Conservation (phyloP, 2,797 vertebrate species). For the Takifugu rubripes region DNA sequence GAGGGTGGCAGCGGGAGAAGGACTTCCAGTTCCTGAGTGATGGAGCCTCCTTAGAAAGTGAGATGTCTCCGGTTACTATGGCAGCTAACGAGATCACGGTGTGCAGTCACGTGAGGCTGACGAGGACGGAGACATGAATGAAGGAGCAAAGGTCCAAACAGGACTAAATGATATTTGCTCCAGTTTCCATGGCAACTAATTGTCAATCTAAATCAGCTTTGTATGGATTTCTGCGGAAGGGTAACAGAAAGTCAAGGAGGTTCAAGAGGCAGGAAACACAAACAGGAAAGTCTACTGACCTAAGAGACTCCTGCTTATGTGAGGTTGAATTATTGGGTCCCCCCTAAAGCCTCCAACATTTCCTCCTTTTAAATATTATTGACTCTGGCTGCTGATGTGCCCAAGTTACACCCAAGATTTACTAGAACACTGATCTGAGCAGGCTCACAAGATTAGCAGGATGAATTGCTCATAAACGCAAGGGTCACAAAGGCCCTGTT, state of each 20-base stretch:
- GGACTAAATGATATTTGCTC: slow-evolving; percentile 13
- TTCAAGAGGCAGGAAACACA: neutral
- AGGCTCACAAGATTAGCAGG: too few relatives aligned
- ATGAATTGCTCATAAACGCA: too few relatives aligned
- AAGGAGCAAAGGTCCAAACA: slow-evolving; percentile 6
- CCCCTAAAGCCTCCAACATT: too few relatives aligned
- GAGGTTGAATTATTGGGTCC: too few relatives aligned
- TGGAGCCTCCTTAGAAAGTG: slow-evolving; percentile 43
- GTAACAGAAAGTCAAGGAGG: slow-evolving; percentile 2
- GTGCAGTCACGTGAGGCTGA: slow-evolving; percentile 24
- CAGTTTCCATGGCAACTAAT: slow-evolving; percentile 34
- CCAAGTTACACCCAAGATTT: too few relatives aligned
- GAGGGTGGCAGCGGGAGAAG: slow-evolving; percentile 30
- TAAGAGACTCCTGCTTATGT: neutral
- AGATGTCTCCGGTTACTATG: slow-evolving; percentile 53
- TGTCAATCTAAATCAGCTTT: slow-evolving; percentile 2
- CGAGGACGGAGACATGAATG: neutral
- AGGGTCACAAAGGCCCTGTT: too few relatives aligned
- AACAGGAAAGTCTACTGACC: neutral
- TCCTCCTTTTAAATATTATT: too few relatives aligned
- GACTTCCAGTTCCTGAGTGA: slow-evolving; percentile 32
- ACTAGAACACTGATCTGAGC: too few relatives aligned
- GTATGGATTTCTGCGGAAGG: neutral
- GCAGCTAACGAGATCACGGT: slow-evolving; percentile 40
- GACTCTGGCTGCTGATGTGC: too few relatives aligned